Evolutionary conservation across 2,888 invertebrate genomes (phyloP).

Genomic region (Venusia cambrica): DNA sequence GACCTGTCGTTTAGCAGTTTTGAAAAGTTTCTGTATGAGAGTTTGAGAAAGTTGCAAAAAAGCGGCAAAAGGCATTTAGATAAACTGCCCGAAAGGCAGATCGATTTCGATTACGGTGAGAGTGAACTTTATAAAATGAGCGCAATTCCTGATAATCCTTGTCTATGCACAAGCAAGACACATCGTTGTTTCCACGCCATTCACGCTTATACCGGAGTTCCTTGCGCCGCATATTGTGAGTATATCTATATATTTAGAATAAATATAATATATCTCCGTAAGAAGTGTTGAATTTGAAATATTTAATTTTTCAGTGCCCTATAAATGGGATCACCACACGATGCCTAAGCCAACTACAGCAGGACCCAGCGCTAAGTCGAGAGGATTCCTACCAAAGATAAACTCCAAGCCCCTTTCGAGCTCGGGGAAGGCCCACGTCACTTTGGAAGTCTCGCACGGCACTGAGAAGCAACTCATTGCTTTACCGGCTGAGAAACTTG

Average conservation of each 20-base stretch:
- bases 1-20: constrained; percentile 89
- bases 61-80: constrained; percentile 84
- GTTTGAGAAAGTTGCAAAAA: constrained; percentile 88
- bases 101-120: constrained; percentile 76
- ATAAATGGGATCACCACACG: constrained; percentile 88
- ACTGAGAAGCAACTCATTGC: constrained; percentile 92
- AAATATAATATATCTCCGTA: too few species aligned
- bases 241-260: too few species aligned
- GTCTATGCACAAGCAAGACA: constrained; percentile 92
- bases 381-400: constrained; percentile 86
- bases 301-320: constrained; percentile 83
- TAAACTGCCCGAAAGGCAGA: constrained; percentile 79
- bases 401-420: constrained; percentile 64
- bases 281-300: too few species aligned
- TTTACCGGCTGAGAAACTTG: constrained; percentile 91
- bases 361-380: constrained; percentile 63
- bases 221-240: constrained; percentile 93
- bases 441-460: constrained; percentile 91
- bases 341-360: constrained; percentile 87
- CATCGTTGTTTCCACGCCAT: constrained; percentile 95
- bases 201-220: constrained; percentile 94
- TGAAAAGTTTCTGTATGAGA: constrained; percentile 94
- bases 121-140: constrained; percentile 83
- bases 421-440: constrained; percentile 79
- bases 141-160: constrained; percentile 85